Base-by-base conservation (phyloP, 1,140 invertebrate species). In the Zophobas morio region DNA sequence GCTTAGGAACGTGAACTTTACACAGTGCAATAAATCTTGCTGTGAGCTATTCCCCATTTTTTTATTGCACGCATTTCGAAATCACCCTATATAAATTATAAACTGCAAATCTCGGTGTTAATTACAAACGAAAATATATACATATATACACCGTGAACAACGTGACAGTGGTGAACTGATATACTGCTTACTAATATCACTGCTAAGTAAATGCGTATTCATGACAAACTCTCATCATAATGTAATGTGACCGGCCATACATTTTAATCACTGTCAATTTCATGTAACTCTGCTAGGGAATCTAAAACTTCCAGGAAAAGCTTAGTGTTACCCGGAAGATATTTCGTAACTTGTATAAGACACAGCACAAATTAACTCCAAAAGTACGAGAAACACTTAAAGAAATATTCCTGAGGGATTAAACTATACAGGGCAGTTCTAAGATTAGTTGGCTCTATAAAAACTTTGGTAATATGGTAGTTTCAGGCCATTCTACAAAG, bases 401-500 rank as follows among this genome's bases (percentile, higher is more conserved):
- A 72, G 66, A 60, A 77, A 72, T 71, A 77, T 72, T 77, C 76
- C 56, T 49, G 20, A 51, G 76, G 56, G 70, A 77, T 77, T 73
- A 74, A 77, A 77, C 70, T 77, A 74, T 73, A 73, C 76, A 78
- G 70, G 49, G 70, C 77, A 66, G 66, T 78, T 74, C 42, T 54
- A 74, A 78, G 77, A 78, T 78, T 78, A 78, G 71, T 78, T 63
- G 76, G 71, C 57, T 70, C 60, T 75, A 75, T 78, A 78, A 78
- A 74, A 78, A 75, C 77, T 75, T 78, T 78, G 72, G 57, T 78
- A 78, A 78, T 78, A 74, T 57, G 77, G 77, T 75, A 78, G 72
- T 78, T 75, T 40, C 72, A 63, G 77, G 54, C 72, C 57, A 74
- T 70, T 78, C 60, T 78, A 78, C 77, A 78, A 71, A 78, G 77